These are phyloP conservation scores for Leptinotarsa lineolata DNA, from an alignment of 1,140 invertebrate species.

Conservation along the genomic window DNA sequence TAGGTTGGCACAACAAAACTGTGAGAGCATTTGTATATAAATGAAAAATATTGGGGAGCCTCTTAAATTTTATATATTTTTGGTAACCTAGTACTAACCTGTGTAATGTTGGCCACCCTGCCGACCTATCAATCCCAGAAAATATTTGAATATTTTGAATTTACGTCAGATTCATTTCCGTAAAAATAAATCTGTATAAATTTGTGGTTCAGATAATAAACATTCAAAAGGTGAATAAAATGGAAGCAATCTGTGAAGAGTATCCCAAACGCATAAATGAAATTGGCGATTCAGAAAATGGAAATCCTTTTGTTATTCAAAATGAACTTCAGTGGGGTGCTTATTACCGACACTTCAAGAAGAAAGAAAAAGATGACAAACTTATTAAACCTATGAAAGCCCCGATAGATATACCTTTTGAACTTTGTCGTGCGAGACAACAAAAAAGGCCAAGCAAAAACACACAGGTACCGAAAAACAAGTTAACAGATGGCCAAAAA, in stretches of 20 bases:
- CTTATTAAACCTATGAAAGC: constrained; percentile 35
- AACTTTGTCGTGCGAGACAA: constrained; percentile 36
- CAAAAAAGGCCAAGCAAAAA: constrained; percentile 18
- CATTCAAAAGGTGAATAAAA: background rate
- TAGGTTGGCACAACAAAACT: too few species aligned
- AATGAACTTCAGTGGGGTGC: constrained; percentile 40
- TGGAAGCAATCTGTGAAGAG: constrained; percentile 12
- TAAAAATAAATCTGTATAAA: background rate
- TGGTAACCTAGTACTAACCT: too few species aligned
- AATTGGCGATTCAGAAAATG: background rate
- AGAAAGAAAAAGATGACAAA: constrained; percentile 28
- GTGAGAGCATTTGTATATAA: too few species aligned
- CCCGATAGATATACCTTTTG: constrained; percentile 41
- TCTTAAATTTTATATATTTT: too few species aligned
- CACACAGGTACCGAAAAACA: background rate
- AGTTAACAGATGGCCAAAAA: background rate
- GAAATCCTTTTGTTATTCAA: constrained; percentile 24
- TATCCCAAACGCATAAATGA: constrained; percentile 8
- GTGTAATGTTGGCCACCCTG: too few species aligned
- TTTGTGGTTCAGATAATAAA: background rate
- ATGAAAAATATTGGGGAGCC: too few species aligned
- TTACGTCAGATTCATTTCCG: too few species aligned
- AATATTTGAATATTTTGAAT: too few species aligned
- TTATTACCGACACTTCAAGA: constrained; percentile 34
- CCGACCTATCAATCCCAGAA: too few species aligned